These are phyloP conservation scores for Agrochola macilenta DNA, from an alignment of 2,888 invertebrate genomes.

Conservation along the genomic window DNA sequence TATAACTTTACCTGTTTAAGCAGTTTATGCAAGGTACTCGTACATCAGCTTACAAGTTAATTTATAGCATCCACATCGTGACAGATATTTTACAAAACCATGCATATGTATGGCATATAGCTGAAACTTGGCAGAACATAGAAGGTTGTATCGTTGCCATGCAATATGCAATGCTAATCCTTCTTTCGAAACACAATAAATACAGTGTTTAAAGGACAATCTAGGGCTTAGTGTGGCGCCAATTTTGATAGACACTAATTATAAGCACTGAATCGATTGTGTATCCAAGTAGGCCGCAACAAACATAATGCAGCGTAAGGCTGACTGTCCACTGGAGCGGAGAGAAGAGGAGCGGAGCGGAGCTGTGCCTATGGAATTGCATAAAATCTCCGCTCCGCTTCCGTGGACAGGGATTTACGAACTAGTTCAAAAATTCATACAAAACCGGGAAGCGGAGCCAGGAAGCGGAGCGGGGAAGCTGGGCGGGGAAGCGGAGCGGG, in stretches of 20 bases:
- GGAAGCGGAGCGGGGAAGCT: too few relatives aligned
- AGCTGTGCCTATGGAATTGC: too few relatives aligned
- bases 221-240: neutral
- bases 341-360: too few relatives aligned
- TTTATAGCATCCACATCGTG: neutral
- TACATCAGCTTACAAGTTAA: slow-evolving; percentile 1
- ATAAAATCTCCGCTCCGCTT: too few relatives aligned
- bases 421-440: too few relatives aligned
- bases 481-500: too few relatives aligned
- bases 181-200: slow-evolving; percentile 40
- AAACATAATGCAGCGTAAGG: neutral
- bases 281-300: neutral
- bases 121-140: slow-evolving; percentile 50
- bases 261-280: neutral
- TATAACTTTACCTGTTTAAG: neutral
- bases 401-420: too few relatives aligned
- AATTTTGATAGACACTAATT: slow-evolving; percentile 16
- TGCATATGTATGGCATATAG: slow-evolving; percentile 51
- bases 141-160: slow-evolving; percentile 38
- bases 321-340: too few relatives aligned
- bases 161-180: slow-evolving; percentile 38
- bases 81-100: slow-evolving; percentile 37
- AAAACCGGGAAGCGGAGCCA: too few relatives aligned
- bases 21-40: slow-evolving; percentile 13
- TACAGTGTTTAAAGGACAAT: slow-evolving; percentile 21